Base-by-base conservation (phyloP, 2,888 invertebrate species). In the Drosophila neutralis region DNA sequence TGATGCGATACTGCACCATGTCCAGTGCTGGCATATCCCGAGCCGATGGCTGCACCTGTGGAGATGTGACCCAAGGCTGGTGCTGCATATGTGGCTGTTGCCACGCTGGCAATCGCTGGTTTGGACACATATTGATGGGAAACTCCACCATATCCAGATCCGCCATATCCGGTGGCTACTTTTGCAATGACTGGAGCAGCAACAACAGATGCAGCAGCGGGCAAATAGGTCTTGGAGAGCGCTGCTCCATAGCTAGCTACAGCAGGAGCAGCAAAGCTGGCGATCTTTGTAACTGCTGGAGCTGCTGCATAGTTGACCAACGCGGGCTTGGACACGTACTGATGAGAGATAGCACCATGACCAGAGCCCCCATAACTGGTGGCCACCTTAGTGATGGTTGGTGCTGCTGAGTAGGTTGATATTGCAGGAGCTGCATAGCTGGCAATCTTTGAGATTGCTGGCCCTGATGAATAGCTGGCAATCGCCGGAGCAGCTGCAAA, bases 61-160 rank as follows among this genome's bases (percentile, higher is more conserved):
- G 90, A 83, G 11, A 87, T 71, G n/a, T 92, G 90, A 8, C 87
- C 69, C 29, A 88, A 73, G 3, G 78, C 73, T 2, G 85, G 84
- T 10, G 80, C 78, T 11, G 78, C 53, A 54, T 69, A 80, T 13
- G 61, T 61, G 4, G 82, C 83, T 7, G 82, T 54, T 29, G 75
- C 56, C 48, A 78, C 73, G n/a, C 57, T 67, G 21, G 80, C 54
- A 49, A 81, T 62, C 1, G 78, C 73, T 4, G 91, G 87, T n/a
- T 87, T 82, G 15, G 91, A 86, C 0, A 87, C 80, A 57, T 91
- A 90, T 27, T 91, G 89, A 65, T 89, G 82, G 0, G 92, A 88
- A 7, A 89, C 78, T 4, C 80, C 87, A 0, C 72, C 76, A 45
- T 74, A 63, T 11, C 75, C 73, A 15, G 72, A 51, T 18, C 35